These are phyloP conservation scores for Enteromius trimaculatus DNA, from an alignment of 2,797 vertebrate species.

Conservation along the genomic window DNA sequence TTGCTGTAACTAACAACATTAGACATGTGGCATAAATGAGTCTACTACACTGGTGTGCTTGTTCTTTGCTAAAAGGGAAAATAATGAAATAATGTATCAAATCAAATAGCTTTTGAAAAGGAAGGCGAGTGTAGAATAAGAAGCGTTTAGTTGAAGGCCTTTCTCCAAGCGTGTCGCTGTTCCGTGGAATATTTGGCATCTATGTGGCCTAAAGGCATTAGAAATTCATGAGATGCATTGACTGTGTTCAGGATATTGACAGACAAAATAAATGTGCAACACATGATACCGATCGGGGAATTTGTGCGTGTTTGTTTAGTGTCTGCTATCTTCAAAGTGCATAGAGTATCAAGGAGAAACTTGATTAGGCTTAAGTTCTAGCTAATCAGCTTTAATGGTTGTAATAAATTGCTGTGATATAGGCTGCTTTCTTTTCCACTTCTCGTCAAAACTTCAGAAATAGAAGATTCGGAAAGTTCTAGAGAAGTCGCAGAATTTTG, in stretches of 20 bases:
- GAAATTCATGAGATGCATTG: slow-evolving; percentile 65
- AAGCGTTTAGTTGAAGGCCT: slow-evolving; percentile 11
- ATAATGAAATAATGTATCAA: neutral
- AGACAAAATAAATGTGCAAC: slow-evolving; percentile 66
- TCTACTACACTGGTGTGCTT: neutral
- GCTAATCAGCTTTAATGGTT: slow-evolving; percentile 55
- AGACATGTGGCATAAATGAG: neutral
- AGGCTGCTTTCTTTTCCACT: slow-evolving; percentile 17
- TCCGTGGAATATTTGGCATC: slow-evolving; percentile 37
- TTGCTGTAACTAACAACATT: neutral
- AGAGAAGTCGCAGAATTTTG: neutral
- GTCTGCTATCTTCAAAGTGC: slow-evolving; percentile 38
- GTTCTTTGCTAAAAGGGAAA: neutral
- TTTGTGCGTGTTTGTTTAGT: slow-evolving; percentile 27
- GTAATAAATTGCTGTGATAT: slow-evolving; percentile 43
- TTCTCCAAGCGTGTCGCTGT: neutral
- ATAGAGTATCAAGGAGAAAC: slow-evolving; percentile 44
- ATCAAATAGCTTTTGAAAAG: neutral
- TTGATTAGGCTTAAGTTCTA: slow-evolving; percentile 49
- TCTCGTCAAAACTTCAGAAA: slow-evolving; percentile 29
- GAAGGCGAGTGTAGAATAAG: neutral
- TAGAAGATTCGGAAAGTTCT: neutral
- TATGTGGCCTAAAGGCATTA: slow-evolving; percentile 63
- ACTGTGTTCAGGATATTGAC: slow-evolving; percentile 62
- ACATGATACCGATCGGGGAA: slow-evolving; percentile 61